Percentiles rank a stretch among this genome's conserved stretches.
Evolutionary conservation across 2,113 vertebrate species (phyloP).

Genomic region (Dromaius novaehollandiae): DNA sequence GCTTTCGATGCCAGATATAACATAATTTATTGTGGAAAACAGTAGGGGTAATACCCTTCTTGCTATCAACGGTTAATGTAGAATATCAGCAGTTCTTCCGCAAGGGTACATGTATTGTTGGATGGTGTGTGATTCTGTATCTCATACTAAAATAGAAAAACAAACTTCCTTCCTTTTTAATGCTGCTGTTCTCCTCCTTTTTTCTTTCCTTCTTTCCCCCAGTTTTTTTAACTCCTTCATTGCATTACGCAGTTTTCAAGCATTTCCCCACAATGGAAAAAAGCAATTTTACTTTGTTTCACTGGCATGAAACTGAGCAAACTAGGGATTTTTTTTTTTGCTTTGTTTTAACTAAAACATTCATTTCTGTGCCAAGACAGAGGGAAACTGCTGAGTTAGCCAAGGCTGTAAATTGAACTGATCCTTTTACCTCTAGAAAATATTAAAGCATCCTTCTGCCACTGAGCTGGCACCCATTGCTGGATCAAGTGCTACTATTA

Average conservation of each 20-base stretch:
- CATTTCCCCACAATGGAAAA: constrained; percentile 3
- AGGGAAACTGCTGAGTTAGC: constrained; percentile 67
- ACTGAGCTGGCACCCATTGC: constrained; percentile 58
- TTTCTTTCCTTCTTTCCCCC: neutral
- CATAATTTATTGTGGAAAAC: constrained; percentile 50
- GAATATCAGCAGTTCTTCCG: constrained; percentile 40
- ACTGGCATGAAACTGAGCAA: neutral
- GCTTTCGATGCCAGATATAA: constrained; percentile 21
- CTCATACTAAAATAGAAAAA: constrained; percentile 4
- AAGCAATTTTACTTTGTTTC: constrained; percentile 17
- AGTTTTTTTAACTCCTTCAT: constrained; percentile 28
- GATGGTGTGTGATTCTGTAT: neutral
- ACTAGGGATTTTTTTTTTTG: neutral
- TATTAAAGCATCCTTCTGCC: constrained; percentile 66
- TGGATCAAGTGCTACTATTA: constrained; percentile 74
- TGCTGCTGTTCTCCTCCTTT: neutral
- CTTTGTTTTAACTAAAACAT: constrained; percentile 54
- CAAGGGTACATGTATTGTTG: neutral
- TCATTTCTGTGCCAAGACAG: constrained; percentile 38
- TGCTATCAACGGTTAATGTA: constrained; percentile 7
- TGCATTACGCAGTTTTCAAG: neutral
- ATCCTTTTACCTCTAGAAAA: constrained; percentile 71
- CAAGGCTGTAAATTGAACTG: constrained; percentile 56
- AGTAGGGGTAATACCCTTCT: constrained; percentile 8
- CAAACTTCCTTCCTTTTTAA: neutral